A percentile compares a stretch with the other conserved stretches of the same genome.
These are phyloP conservation scores for Aphaenogaster floridana DNA, from an alignment of 1,140 invertebrate species.

Conservation along the genomic window DNA sequence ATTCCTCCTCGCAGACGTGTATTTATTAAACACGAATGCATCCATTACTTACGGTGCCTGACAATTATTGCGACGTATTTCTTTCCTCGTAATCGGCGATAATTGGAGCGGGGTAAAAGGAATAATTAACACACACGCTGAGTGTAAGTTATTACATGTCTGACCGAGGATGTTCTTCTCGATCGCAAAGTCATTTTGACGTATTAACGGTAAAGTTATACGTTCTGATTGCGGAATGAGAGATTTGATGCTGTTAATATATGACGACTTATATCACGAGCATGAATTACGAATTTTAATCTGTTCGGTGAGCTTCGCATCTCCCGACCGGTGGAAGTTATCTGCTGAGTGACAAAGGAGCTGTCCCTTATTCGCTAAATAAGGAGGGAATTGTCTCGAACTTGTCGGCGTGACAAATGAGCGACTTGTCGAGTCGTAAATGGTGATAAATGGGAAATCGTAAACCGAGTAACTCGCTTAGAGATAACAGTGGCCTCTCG, in stretches of 20 bases:
- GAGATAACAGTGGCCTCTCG: not conserved
- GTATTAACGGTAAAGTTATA: constrained; percentile 22
- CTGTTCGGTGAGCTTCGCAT: not conserved
- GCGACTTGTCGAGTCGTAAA: not conserved
- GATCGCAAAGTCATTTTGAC: constrained; percentile 8
- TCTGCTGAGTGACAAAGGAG: not conserved
- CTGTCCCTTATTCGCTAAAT: not conserved
- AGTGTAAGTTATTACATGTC: not conserved
- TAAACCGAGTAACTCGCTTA: not conserved
- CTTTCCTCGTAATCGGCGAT: constrained; percentile 9
- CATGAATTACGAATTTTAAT: not conserved
- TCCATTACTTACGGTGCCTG: not conserved
- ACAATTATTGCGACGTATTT: constrained; percentile 35
- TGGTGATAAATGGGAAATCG: constrained; percentile 18
- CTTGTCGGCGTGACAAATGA: not conserved
- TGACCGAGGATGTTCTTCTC: not conserved
- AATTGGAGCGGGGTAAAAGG: constrained; percentile 26
- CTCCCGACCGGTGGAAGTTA: not conserved
- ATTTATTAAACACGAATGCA: constrained; percentile 12
- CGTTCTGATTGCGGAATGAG: not conserved
- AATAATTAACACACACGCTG: not conserved
- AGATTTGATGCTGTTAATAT: not conserved
- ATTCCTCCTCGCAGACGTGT: not conserved
- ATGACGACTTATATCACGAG: too few relatives aligned
- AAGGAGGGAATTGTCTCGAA: not conserved